Base-by-base conservation (phyloP, 2,113 vertebrate species). In the Pseudolaguvia tuberculata region DNA sequence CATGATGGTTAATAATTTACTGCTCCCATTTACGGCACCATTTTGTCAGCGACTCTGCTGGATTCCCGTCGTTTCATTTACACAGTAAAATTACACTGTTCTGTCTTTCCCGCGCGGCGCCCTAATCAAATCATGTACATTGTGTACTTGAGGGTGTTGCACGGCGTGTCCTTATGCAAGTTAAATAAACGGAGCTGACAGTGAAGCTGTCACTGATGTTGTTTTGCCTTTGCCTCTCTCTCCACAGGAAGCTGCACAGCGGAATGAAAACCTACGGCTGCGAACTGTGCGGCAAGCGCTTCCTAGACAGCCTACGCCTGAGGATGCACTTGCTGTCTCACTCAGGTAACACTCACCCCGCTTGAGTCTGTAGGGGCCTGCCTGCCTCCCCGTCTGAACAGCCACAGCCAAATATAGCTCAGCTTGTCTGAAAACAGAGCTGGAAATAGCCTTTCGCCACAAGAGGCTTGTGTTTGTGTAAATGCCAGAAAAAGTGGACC, bases 271-370 rank as follows among this genome's bases (percentile, higher is more conserved):
- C 95, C 0, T 98, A 98, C 11, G 94, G 94, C 84, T 99, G 97
- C 23, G 97, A 99, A 85, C 89, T 98, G 84, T 99, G 97, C 5
- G 97, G 97, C 78, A 99, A 99, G 88, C 91, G 94, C 79, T 98
- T 99, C 91, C 92, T 99, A 87, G 97, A 99, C 90, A 99, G 97
- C 80, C 91, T 99, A 81, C 93, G 97, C 77, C 95, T 99, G 81
- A 92, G 97, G 81, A 99, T 99, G 97, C 97, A 99, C 91, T 94
- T 98, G 92, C 90, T 99, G 88, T 97, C 96, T 85, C 97, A 99
- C 85, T 96, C 96, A 91, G 97, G 97, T 98, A 92, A 85, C 52
- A 27, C 57, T 57, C 56, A 58, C 21, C n/a, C 62, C 35, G 55
- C 52, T 72, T n/a, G n/a, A 47, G 25, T 78, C 77, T 67, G 55